Base-by-base conservation (phyloP, 37 sponge, comb jelly and placozoan species). In the Dysidea cf. avara region DNA sequence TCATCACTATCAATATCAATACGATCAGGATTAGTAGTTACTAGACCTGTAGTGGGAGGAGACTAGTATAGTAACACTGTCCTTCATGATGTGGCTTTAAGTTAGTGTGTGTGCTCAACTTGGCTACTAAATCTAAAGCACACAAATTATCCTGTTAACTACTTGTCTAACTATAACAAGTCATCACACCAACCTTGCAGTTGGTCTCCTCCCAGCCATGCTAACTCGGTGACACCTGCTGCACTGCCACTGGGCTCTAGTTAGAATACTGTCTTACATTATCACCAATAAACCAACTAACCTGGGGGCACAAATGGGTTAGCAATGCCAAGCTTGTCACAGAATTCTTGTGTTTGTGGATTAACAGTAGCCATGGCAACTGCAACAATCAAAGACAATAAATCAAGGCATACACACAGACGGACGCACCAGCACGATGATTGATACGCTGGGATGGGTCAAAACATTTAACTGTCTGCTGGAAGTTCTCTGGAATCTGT, bases 321-420 rank as follows among this genome's bases (percentile, higher is more conserved):
- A 3, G 36, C 48, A 57, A 93, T 88, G 0, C 77, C 75, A 1
- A 93, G 69, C 47, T 66, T 93, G 25, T 26, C 20, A 74, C 94
- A 93, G 74, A 93, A 78, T 25, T 75, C 74, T 0, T 28, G 53
- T 0, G 94, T 88, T 68, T 93, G 94, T 24, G 83, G 82, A 49
- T 88, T 80, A 22, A 88, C 94, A 14, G 29, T 16, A n/a, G 63
- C 75, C 1, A 16, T 0, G 3, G 52, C 61, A 22, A 55, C 77
- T 77, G 3, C 40, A 21, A 52, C n/a, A 71, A 6, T 4, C 7
- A 22, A 63, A 2, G 35, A 12, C 22, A 4, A 9, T 28, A 11
- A 51, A 69, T 52, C 25, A n/a, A 36, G 20, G 13, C 36, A 65
- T 12, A 28, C 50, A 7, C 14, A 39, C 2, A 39, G 18, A 2